Conservation (phyloP, 2,113 vertebrate genomes). For the Gyps fulvus region DNA sequence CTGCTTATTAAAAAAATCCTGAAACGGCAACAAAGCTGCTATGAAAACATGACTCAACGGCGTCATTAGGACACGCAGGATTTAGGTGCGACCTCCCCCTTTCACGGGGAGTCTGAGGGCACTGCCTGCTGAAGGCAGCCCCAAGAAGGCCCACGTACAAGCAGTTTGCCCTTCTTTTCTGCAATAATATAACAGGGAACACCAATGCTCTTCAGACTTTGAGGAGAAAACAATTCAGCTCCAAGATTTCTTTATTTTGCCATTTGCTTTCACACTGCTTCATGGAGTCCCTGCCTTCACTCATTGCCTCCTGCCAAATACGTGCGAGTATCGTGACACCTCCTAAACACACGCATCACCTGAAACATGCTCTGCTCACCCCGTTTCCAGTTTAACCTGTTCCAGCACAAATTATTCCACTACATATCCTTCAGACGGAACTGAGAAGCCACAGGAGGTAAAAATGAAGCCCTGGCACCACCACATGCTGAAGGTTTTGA, state of each 20-base stretch:
- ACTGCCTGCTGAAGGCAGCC: background rate
- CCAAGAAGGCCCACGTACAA: background rate
- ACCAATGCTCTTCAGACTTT: background rate
- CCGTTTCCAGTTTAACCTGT: background rate
- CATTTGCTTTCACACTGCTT: background rate
- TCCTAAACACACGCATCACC: background rate
- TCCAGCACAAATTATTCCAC: background rate
- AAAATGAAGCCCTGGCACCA: background rate
- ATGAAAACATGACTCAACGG: fast-evolving
- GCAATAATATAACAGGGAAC: background rate
- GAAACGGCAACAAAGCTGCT: background rate
- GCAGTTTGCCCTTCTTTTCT: no score
- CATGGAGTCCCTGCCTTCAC: background rate
- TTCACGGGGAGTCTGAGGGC: background rate
- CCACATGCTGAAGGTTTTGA: background rate
- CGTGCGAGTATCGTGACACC: fast-evolving
- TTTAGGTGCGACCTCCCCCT: no score
- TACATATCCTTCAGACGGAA: background rate
- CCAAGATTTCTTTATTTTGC: background rate
- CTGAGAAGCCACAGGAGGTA: background rate
- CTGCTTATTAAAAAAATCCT: background rate
- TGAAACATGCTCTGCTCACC: background rate
- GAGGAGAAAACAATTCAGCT: background rate
- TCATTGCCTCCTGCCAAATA: background rate
- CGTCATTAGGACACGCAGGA: background rate